Evolutionary conservation across 92 coral and sea anemone species (phyloP), one percentile per base, ranked within the genome.

Genomic region (Paragorgia papillata): DNA sequence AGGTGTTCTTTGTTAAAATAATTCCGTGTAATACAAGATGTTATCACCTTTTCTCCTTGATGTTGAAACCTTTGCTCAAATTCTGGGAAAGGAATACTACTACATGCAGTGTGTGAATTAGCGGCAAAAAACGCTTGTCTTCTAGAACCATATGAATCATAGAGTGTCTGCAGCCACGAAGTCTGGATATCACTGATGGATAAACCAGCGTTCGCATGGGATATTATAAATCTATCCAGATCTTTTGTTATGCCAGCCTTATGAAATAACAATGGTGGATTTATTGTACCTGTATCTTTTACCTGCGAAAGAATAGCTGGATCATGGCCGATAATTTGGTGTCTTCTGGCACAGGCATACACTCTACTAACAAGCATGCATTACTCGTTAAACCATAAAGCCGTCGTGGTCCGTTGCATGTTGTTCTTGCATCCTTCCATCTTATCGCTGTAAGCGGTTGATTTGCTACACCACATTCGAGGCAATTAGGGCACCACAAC

Each of bases 341-440:
- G 89, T 71, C 87, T 79, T 51, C 33, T 49, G 75, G 63, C 66
- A 76, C 84, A 88, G 35, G 43, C 19, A 44, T 86, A 82, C 6
- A 86, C 87, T 44, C 88, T 37, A 57, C 82, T 82, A 48, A 83
- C 87, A 2, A 77, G 79, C n/a, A 77, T 37, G 43, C 43, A 44
- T 59, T 69, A 57, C 81, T 85, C 17, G 82, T 76, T 44, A 84
- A 80, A 2, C 88, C 88, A 32, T 87, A 87, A 19, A 87, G 84
- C 15, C 77, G 69, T 26, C 84, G 69, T 35, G 81, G 88, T 75
- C 53, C 30, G 64, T 87, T 83, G 64, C 82, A 82, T 15, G 3
- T 62, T 63, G 80, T 86, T 50, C 43, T 86, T 24, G 84, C 84
- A 21, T 82, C 84, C 77, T 86, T 86, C 87, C 87, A 86, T 82